phyloP scores from a whole-genome alignment of 2,797 vertebrate species.

The Etheostoma nigrum region DNA sequence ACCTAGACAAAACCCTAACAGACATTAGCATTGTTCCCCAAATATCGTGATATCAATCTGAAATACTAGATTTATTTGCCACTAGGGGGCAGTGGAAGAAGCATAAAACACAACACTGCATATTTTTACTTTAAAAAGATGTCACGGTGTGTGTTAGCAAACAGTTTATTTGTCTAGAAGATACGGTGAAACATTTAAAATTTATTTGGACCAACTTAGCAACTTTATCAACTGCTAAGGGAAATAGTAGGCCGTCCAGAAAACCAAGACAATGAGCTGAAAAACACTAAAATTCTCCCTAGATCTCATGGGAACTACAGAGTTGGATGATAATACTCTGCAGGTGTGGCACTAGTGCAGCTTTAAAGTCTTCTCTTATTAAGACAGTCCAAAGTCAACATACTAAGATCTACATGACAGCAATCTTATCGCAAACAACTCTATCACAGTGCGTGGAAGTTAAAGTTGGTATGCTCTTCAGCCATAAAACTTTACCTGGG shows the following conservation, averaged over 20 bases:
- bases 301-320: not conserved
- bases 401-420: not conserved
- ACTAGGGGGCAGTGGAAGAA: no score
- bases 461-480: not conserved
- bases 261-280: not conserved
- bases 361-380: no score
- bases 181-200: no score
- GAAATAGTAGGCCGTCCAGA: not conserved
- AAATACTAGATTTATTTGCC: not conserved
- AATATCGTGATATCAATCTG: not conserved
- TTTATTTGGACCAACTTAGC: not conserved
- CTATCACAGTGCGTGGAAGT: not conserved
- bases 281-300: not conserved
- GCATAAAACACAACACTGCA: not conserved
- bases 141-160: not conserved
- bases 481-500: not conserved
- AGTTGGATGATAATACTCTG: not conserved
- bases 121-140: not conserved
- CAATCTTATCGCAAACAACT: not conserved
- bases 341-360: no score
- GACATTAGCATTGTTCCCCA: not conserved
- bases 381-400: no score
- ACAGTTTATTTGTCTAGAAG: not conserved
- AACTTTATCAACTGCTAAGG: not conserved
- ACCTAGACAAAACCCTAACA: not conserved